A percentile compares a stretch with the other conserved stretches of the same genome.
Conservation (phyloP, 2,888 invertebrate genomes). For the Muscina levida region DNA sequence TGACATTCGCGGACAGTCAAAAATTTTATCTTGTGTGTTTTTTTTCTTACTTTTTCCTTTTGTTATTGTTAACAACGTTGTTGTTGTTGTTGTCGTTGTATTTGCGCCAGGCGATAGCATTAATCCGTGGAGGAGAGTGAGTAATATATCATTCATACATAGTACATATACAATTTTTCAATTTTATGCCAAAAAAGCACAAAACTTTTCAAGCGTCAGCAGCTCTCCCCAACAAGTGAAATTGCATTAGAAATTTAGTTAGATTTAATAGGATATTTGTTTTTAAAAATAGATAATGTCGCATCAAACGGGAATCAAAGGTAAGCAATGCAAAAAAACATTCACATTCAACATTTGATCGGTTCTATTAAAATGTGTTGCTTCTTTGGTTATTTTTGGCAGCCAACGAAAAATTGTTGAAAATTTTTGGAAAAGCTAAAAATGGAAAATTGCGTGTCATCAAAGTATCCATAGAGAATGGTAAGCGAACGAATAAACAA, state of each 20-base stretch:
- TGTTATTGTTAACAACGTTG: slow-evolving; percentile 31
- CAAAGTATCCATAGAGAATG: slow-evolving; percentile 93
- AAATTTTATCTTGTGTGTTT: slow-evolving; percentile 25
- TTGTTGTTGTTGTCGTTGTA: slow-evolving; percentile 41
- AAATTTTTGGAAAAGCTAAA: slow-evolving; percentile 90
- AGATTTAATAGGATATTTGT: slow-evolving; percentile 24
- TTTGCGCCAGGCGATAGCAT: not conserved
- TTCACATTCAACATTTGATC: slow-evolving; percentile 13
- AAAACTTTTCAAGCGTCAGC: slow-evolving; percentile 9
- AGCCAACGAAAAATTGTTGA: slow-evolving; percentile 91
- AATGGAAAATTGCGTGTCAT: slow-evolving; percentile 88
- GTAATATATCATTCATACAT: slow-evolving; percentile 42
- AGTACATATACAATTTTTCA: slow-evolving; percentile 13
- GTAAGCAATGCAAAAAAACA: slow-evolving; percentile 80
- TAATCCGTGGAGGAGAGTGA: slow-evolving; percentile 46
- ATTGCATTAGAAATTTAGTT: slow-evolving; percentile 35
- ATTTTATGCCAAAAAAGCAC: slow-evolving; percentile 47
- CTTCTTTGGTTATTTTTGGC: slow-evolving; percentile 70
- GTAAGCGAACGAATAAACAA: slow-evolving; percentile 80
- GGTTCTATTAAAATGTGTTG: slow-evolving; percentile 71
- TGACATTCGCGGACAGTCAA: slow-evolving; percentile 15
- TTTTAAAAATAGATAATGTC: slow-evolving; percentile 85
- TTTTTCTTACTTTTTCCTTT: slow-evolving; percentile 15
- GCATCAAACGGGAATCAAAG: slow-evolving; percentile 94
- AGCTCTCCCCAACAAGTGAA: slow-evolving; percentile 35